Base-by-base conservation (phyloP, 2,113 vertebrate species). In the Phoenicopterus ruber region DNA sequence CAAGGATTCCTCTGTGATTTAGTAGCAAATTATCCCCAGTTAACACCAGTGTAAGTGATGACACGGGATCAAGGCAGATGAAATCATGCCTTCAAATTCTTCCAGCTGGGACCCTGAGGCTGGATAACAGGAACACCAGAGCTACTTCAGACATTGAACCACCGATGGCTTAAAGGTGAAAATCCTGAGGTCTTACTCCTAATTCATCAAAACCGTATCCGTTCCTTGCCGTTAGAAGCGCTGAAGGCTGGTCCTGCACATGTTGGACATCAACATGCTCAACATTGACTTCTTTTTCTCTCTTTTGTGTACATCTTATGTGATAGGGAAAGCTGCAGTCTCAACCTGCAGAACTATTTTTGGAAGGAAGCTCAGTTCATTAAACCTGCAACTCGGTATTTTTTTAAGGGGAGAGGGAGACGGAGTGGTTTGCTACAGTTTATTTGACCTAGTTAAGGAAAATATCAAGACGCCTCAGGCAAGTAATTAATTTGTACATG, bases 381-480 rank as follows among this genome's bases (percentile, higher is more conserved):
- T 84, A 76, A 84, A 89, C 80, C 94, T 32, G 55, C 72, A 59
- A 6, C 32, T 92, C 1, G 0, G 2, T 70, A 1, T 34, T 47
- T 83, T 76, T 67, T 85, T 18, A 63, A 62, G 77, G 76, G 50
- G 82, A 70, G 69, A 91, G 34, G 55, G 57, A 93, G 72, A 31
- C 80, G 36, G 76, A 44, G 57, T 7, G 28, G 40, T 92, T 93
- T 86, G 90, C 92, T 72, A 82, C 86, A 84, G 94, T 96, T 97
- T 91, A 50, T 96, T 96, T 97, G 96, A 97, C 96, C 96, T 76
- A 96, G 83, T 97, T 96, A 79, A 86, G 96, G 93, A 32, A 95
- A 94, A 92, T 89, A 96, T 71, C 95, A 79, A 80, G 91, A 94
- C 1, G 44, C 96, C 94, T 91, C 34, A 29, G 95, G 96, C 96